A percentile compares a stretch with the other conserved stretches of the same genome.
These are phyloP conservation scores for Zaprionus ornatus DNA, from an alignment of 1,140 invertebrate species.

Conservation along the genomic window DNA sequence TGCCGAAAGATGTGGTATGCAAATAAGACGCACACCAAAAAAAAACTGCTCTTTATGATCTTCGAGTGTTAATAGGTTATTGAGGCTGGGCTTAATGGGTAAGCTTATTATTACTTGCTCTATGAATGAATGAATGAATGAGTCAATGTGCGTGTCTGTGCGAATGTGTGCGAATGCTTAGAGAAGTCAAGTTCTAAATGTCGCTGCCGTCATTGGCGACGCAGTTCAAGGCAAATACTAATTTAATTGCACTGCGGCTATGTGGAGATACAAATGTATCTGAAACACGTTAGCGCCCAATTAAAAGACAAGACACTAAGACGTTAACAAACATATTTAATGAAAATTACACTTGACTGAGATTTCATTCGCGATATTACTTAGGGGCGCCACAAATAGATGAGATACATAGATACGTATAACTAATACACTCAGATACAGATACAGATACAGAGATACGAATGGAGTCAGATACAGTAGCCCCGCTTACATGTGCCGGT, in stretches of 20 bases:
- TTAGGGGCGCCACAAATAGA: conserved; percentile 38
- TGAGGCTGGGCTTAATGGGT: conserved; percentile 28
- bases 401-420: not conserved
- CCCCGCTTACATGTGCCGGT: conserved; percentile 13
- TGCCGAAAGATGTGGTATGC: conserved; percentile 1
- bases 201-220: conserved; percentile 51
- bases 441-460: too few species aligned
- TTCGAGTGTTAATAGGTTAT: not conserved
- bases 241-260: conserved; percentile 64
- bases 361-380: conserved; percentile 59
- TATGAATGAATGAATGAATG: conserved; percentile 11
- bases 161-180: conserved; percentile 8
- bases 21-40: conserved; percentile 3
- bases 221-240: conserved; percentile 69
- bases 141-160: not conserved
- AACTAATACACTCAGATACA: conserved; percentile 14
- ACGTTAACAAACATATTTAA: conserved; percentile 74
- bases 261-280: conserved; percentile 78
- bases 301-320: conserved; percentile 71
- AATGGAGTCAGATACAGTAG: conserved; percentile 36
- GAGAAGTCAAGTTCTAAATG: conserved; percentile 72
- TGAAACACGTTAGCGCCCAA: conserved; percentile 79
- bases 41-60: not conserved
- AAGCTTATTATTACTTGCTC: conserved; percentile 42
- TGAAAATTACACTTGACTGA: conserved; percentile 74